These are phyloP conservation scores for Drosophila pegasa DNA, from an alignment of 2,888 invertebrate species.

Conservation along the genomic window DNA sequence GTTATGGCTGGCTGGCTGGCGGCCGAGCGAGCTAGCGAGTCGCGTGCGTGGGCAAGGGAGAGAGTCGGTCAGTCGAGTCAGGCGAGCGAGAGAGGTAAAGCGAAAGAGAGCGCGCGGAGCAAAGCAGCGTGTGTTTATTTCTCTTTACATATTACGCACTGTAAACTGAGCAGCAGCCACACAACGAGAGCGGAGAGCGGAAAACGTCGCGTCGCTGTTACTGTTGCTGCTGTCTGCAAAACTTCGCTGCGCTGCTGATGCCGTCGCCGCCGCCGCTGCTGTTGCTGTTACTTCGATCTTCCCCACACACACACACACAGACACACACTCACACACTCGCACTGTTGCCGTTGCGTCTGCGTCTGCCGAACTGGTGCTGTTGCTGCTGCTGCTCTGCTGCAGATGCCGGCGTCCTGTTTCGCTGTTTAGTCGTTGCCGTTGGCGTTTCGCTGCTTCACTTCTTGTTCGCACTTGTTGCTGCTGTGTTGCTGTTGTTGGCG, in stretches of 20 bases:
- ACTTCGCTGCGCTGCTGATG: slow-evolving; percentile 49
- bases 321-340: slow-evolving; percentile 1
- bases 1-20: slow-evolving; percentile 47
- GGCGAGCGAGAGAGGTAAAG: slow-evolving; percentile 40
- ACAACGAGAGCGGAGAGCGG: slow-evolving; percentile 58
- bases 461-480: slow-evolving; percentile 60
- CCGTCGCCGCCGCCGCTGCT: slow-evolving; percentile 62
- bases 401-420: slow-evolving; percentile 36
- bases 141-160: slow-evolving; percentile 10
- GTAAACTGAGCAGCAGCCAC: slow-evolving; percentile 25
- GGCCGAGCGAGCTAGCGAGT: slow-evolving; percentile 33
- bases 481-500: slow-evolving; percentile 63
- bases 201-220: slow-evolving; percentile 55
- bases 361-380: slow-evolving; percentile 16
- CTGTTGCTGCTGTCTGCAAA: slow-evolving; percentile 59
- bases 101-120: slow-evolving; percentile 45
- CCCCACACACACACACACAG: slow-evolving; percentile 24
- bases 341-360: slow-evolving; percentile 39
- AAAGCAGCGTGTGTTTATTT: slow-evolving; percentile 41
- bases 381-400: slow-evolving; percentile 28
- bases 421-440: slow-evolving; percentile 62
- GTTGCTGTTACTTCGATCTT: slow-evolving; percentile 51
- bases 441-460: slow-evolving; percentile 61
- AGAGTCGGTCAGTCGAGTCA: slow-evolving; percentile 25
- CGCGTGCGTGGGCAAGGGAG: slow-evolving; percentile 58